phyloP scores from a whole-genome alignment of 2,113 vertebrate genomes.

The Phaethornis superciliosus region DNA sequence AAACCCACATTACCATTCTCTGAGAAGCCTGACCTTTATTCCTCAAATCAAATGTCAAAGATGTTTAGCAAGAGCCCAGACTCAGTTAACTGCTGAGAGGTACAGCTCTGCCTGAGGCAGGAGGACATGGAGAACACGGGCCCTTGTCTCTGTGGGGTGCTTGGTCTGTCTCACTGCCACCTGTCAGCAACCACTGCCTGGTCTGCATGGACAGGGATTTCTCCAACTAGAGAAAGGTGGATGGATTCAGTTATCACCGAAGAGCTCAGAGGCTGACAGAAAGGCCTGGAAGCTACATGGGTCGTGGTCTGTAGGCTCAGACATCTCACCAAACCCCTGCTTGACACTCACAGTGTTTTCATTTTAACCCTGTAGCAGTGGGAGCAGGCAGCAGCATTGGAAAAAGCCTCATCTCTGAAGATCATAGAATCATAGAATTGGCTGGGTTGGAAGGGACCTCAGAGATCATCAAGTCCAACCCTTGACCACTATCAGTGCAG shows the following conservation, averaged over 20 bases:
- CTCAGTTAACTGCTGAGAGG: neutral
- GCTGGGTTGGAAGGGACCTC: too few relatives aligned
- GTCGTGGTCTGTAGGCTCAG: neutral
- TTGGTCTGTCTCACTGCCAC: neutral
- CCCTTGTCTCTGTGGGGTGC: fast-evolving
- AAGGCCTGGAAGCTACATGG: fast-evolving
- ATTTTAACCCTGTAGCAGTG: neutral
- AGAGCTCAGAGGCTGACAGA: neutral
- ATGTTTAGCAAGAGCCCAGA: neutral
- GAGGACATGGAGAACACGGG: neutral
- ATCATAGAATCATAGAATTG: too few relatives aligned
- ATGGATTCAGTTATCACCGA: neutral
- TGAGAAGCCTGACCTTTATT: conserved; percentile 33
- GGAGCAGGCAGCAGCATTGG: neutral
- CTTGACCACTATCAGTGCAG: too few relatives aligned
- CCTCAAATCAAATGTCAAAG: conserved; percentile 48
- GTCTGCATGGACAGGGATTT: neutral
- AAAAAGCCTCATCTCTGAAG: neutral
- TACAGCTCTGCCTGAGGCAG: neutral
- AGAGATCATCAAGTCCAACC: too few relatives aligned
- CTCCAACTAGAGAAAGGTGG: neutral
- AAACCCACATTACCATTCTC: neutral
- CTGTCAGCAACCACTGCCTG: neutral
- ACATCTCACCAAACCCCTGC: neutral
- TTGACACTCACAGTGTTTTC: neutral